Evolutionary conservation across 2,888 invertebrate species (phyloP).

Genomic region (Thera obeliscata): DNA sequence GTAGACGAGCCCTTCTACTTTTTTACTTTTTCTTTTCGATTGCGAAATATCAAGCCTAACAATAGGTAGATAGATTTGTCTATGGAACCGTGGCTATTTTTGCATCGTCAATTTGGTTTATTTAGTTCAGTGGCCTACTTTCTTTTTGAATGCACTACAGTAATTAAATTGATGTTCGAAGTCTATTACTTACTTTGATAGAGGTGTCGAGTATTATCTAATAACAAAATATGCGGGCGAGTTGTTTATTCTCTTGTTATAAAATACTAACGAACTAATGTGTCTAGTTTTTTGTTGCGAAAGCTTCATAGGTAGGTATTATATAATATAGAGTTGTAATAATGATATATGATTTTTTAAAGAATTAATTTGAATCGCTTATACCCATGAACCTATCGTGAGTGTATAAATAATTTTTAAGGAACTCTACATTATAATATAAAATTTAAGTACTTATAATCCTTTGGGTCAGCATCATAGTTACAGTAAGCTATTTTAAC

Average conservation of each 20-base stretch:
- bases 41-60: no score
- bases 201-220: constrained; percentile 25
- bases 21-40: no score
- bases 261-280: constrained; percentile 2
- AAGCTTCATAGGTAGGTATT: not conserved
- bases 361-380: no score
- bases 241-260: constrained; percentile 9
- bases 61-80: not conserved
- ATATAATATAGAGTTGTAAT: not conserved
- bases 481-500: no score
- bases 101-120: constrained; percentile 9
- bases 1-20: no score
- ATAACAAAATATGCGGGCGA: constrained; percentile 23
- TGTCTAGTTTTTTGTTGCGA: constrained; percentile 13
- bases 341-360: no score
- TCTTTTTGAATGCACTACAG: constrained; percentile 23
- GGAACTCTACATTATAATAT: no score
- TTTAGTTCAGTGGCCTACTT: constrained; percentile 20
- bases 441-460: no score
- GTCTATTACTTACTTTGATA: not conserved
- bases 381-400: no score
- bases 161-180: constrained; percentile 20
- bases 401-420: no score
- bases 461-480: no score
- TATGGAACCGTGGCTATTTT: not conserved